Percentiles rank a stretch among this genome's conserved stretches.
Conservation (phyloP, 2,113 vertebrate species). For the Apteryx mantelli region DNA sequence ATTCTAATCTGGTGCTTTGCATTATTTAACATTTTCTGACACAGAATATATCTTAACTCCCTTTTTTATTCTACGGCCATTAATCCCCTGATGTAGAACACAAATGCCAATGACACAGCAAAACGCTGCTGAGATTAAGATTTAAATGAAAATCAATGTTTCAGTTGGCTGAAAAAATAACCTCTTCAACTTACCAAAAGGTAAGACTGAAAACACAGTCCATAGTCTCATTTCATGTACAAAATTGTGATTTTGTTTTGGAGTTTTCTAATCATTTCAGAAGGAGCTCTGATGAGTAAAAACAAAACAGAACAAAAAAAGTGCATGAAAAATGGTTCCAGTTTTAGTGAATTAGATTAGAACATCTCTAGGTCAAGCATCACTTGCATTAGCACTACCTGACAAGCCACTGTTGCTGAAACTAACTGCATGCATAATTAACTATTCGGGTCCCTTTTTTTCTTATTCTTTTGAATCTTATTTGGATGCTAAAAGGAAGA, state of each 20-base stretch:
- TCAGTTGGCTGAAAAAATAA: background rate
- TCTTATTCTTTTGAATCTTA: background rate
- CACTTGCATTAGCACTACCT: background rate
- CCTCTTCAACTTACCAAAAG: background rate
- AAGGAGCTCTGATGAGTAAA: background rate
- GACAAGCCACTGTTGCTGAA: slow-evolving; percentile 29
- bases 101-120: slow-evolving; percentile 31
- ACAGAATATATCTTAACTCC: slow-evolving; percentile 43
- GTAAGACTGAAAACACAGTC: background rate
- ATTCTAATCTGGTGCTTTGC: slow-evolving; percentile 41
- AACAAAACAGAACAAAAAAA: background rate
- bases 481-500: background rate
- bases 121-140: slow-evolving; percentile 47
- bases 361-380: slow-evolving; percentile 35
- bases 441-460: background rate
- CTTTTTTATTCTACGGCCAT: slow-evolving; percentile 32
- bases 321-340: background rate
- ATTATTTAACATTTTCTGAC: slow-evolving; percentile 68
- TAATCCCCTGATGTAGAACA: slow-evolving; percentile 14
- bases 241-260: background rate
- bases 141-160: slow-evolving; percentile 54
- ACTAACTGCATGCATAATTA: slow-evolving; percentile 40
- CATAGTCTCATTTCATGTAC: background rate
- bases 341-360: slow-evolving; percentile 25
- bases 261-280: background rate